A percentile compares a stretch with the other conserved stretches of the same genome.
These are phyloP conservation scores for Trichoplusia ni DNA, from an alignment of 1,140 invertebrate species.

Conservation along the genomic window DNA sequence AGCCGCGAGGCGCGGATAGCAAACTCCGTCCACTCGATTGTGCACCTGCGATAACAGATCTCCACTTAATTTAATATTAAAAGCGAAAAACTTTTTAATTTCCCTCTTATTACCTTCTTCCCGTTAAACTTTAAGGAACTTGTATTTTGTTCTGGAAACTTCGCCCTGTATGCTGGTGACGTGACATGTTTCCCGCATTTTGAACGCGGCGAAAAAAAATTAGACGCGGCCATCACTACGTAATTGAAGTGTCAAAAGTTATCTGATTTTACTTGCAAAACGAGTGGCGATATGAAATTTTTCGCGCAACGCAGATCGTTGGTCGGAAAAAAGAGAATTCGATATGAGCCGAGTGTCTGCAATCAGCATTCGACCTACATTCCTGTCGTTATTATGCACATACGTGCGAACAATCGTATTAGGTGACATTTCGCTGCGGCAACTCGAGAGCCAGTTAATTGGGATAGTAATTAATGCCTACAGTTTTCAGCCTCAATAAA, in stretches of 20 bases:
- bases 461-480: constrained; percentile 27
- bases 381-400: constrained; percentile 62
- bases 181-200: constrained; percentile 61
- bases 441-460: constrained; percentile 31
- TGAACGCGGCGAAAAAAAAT: constrained; percentile 64
- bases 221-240: constrained; percentile 72
- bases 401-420: constrained; percentile 45
- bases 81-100: constrained; percentile 64
- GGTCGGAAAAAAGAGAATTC: constrained; percentile 76
- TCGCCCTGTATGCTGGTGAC: constrained; percentile 68
- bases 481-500: too few species aligned
- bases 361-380: constrained; percentile 76
- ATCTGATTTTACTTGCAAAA: constrained; percentile 81
- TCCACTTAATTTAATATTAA: constrained; percentile 54
- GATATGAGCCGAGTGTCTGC: constrained; percentile 73
- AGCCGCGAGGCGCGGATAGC: constrained; percentile 25
- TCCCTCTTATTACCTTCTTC: constrained; percentile 59
- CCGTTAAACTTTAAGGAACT: constrained; percentile 49
- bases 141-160: constrained; percentile 71
- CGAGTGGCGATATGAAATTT: constrained; percentile 77
- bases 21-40: constrained; percentile 36
- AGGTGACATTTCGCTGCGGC: constrained; percentile 30
- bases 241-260: constrained; percentile 82
- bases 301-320: constrained; percentile 70
- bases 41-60: constrained; percentile 50